Percentiles rank a stretch among this genome's conserved stretches.
Evolutionary conservation across 2,797 vertebrate species (phyloP).

Genomic region (Tympanoctomys barrerae): DNA sequence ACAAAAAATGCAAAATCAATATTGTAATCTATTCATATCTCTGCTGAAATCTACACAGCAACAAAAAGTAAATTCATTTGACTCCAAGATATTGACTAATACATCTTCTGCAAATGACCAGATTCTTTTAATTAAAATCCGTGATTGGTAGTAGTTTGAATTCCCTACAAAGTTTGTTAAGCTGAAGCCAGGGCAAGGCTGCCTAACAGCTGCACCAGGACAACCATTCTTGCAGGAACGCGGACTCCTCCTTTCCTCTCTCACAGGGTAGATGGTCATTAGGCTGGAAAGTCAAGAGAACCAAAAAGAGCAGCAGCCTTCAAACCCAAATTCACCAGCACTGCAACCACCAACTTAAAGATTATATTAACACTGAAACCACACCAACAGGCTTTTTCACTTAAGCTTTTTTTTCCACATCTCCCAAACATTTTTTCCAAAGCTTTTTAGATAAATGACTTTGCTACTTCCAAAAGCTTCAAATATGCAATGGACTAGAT

Average conservation of each 20-base stretch:
- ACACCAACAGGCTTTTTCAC: background rate
- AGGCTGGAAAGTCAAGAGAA: background rate
- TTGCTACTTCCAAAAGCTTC: background rate
- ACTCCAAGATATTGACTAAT: slow-evolving; percentile 36
- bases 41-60: slow-evolving; percentile 14
- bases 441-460: slow-evolving; percentile 29
- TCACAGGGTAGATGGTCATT: background rate
- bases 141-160: slow-evolving; percentile 1
- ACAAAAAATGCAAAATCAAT: slow-evolving; percentile 33
- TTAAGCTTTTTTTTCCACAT: background rate
- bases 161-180: slow-evolving; percentile 43
- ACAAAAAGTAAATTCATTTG: slow-evolving; percentile 43
- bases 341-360: background rate
- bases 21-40: slow-evolving; percentile 3
- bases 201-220: background rate
- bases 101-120: slow-evolving; percentile 28
- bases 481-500: background rate
- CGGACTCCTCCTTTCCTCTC: background rate
- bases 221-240: background rate
- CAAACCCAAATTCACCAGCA: background rate
- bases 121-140: slow-evolving; percentile 48
- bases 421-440: background rate
- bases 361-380: background rate
- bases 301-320: background rate
- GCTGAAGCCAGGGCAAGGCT: background rate